Conservation (phyloP, 2,888 invertebrate genomes). For the Reticulitermes lucifugus region DNA sequence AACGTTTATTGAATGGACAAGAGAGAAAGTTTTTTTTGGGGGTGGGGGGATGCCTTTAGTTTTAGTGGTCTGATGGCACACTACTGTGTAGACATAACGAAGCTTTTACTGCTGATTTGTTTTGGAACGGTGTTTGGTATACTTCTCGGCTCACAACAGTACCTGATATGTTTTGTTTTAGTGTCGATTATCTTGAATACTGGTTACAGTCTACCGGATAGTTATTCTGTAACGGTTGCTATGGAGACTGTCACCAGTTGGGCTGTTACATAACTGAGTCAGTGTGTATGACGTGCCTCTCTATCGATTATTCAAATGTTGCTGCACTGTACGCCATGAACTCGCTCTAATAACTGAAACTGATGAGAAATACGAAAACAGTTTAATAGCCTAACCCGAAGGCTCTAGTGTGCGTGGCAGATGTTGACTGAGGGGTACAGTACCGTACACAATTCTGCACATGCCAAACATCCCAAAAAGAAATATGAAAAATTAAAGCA, state of each 20-base stretch:
- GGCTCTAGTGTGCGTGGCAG: not conserved
- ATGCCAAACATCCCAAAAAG: too few relatives aligned
- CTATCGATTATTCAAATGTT: conserved; percentile 1
- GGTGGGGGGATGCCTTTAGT: too few relatives aligned
- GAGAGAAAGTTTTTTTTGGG: too few relatives aligned
- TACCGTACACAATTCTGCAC: too few relatives aligned
- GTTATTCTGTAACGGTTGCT: conserved; percentile 8
- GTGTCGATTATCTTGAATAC: not conserved
- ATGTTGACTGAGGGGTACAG: not conserved
- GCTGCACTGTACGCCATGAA: not conserved
- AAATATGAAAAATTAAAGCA: too few relatives aligned
- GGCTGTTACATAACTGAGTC: not conserved
- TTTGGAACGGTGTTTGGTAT: not conserved
- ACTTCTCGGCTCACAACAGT: not conserved
- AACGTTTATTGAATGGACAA: too few relatives aligned
- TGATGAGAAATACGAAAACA: conserved; percentile 8
- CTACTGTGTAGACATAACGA: too few relatives aligned
- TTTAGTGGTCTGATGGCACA: too few relatives aligned
- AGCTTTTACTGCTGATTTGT: not conserved
- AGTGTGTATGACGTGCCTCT: not conserved
- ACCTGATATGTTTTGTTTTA: not conserved
- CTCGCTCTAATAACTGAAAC: conserved; percentile 1
- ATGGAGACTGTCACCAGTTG: not conserved
- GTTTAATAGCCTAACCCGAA: conserved; percentile 14
- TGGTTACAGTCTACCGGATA: not conserved